A percentile compares a stretch with the other conserved stretches of the same genome.
These are phyloP conservation scores for Limnephilus marmoratus DNA, from an alignment of 2,888 invertebrate genomes.

Conservation along the genomic window DNA sequence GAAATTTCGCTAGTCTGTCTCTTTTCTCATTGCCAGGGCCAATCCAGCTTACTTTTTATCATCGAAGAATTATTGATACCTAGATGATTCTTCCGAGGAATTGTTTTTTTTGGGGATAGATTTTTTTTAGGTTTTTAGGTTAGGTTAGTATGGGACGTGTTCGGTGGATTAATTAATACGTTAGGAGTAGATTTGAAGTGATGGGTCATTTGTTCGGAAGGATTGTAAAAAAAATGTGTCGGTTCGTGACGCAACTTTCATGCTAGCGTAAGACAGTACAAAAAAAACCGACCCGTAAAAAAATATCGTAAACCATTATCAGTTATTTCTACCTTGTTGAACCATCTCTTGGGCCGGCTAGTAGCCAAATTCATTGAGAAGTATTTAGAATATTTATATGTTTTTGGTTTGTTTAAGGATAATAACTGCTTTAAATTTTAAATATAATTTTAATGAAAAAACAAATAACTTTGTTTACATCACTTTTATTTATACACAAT, in stretches of 20 bases:
- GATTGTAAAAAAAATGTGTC: neutral
- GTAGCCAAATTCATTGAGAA: no score
- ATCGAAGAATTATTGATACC: neutral
- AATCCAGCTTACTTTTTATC: neutral
- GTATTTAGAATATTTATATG: no score
- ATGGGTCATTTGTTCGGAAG: neutral
- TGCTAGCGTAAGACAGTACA: neutral
- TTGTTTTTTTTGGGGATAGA: neutral
- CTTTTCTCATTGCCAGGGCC: neutral
- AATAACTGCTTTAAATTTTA: no score
- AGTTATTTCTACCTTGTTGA: no score
- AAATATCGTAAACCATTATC: no score
- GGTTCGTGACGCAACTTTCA: neutral
- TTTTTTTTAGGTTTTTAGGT: neutral
- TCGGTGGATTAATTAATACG: neutral
- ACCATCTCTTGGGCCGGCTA: no score
- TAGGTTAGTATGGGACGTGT: neutral
- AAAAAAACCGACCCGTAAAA: no score
- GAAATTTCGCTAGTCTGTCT: no score
- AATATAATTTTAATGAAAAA: no score
- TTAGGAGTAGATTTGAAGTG: neutral
- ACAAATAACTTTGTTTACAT: no score
- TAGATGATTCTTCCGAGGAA: neutral
- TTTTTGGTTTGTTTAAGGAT: no score
- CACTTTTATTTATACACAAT: no score